These are phyloP conservation scores for Lerista edwardsae DNA, from an alignment of 2,797 vertebrate genomes.

Conservation along the genomic window DNA sequence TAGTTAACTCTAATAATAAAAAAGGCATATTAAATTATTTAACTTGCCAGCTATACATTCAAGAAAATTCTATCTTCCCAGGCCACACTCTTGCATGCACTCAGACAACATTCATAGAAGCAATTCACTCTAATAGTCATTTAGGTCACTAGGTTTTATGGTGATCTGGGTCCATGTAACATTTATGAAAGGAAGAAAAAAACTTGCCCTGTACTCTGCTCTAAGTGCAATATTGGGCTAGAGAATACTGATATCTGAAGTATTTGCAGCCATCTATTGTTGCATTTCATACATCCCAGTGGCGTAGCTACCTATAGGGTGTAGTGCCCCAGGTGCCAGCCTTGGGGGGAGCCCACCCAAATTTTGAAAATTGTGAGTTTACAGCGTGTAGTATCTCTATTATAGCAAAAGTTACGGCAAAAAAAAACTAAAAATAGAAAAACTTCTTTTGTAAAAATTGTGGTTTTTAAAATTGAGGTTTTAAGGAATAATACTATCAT, in stretches of 20 bases:
- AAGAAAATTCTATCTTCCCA: background rate
- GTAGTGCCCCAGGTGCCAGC: too few relatives aligned
- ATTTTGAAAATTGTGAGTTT: too few relatives aligned
- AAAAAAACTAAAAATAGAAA: too few relatives aligned
- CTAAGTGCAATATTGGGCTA: background rate
- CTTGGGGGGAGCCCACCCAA: too few relatives aligned
- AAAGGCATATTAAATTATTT: slow-evolving; percentile 9
- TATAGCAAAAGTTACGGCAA: too few relatives aligned
- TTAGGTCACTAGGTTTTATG: background rate
- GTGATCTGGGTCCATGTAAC: background rate
- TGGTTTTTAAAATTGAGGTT: too few relatives aligned
- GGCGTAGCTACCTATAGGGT: too few relatives aligned
- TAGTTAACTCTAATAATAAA: slow-evolving; percentile 10
- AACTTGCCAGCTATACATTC: background rate
- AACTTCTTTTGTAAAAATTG: too few relatives aligned
- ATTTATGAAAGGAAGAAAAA: background rate
- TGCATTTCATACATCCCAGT: background rate
- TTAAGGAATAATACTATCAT: too few relatives aligned
- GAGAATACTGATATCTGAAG: background rate
- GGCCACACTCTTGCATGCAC: background rate
- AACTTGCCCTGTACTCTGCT: background rate
- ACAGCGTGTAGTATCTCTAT: too few relatives aligned
- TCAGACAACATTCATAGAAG: background rate
- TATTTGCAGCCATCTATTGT: background rate
- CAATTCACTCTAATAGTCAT: background rate